These are phyloP conservation scores for Aporrectodea caliginosa DNA, from an alignment of 1,140 invertebrate genomes.

Conservation along the genomic window DNA sequence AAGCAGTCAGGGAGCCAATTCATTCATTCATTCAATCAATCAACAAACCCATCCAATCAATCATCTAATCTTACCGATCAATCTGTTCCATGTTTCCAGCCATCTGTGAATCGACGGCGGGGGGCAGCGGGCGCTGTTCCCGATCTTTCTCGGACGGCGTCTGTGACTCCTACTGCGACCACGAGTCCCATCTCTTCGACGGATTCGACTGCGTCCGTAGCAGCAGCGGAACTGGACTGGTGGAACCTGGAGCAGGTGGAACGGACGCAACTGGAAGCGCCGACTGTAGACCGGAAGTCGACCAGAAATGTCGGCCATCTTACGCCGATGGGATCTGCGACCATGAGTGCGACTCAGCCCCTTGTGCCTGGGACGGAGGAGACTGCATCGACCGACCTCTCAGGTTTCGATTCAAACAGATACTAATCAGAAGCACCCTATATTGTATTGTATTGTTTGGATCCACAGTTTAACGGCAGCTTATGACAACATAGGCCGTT, in stretches of 20 bases:
- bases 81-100: neutral
- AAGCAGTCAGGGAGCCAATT: no score
- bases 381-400: slow-evolving; percentile 5
- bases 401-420: no score
- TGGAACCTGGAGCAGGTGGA: neutral
- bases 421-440: no score
- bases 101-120: neutral
- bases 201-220: slow-evolving; percentile 6
- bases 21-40: no score
- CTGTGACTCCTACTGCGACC: slow-evolving; percentile 12
- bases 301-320: slow-evolving; percentile 1
- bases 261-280: neutral
- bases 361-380: slow-evolving; percentile 16
- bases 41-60: no score
- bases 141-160: slow-evolving; percentile 10
- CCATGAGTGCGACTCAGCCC: neutral
- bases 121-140: neutral
- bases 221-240: neutral
- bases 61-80: no score
- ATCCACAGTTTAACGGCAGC: no score
- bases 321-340: slow-evolving; percentile 24
- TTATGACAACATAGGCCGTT: no score
- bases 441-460: no score
- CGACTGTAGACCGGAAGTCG: neutral
- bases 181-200: slow-evolving; percentile 15